Evolutionary conservation across 2,888 invertebrate genomes (phyloP).

Genomic region (Spatulosminthurus flaviceps): DNA sequence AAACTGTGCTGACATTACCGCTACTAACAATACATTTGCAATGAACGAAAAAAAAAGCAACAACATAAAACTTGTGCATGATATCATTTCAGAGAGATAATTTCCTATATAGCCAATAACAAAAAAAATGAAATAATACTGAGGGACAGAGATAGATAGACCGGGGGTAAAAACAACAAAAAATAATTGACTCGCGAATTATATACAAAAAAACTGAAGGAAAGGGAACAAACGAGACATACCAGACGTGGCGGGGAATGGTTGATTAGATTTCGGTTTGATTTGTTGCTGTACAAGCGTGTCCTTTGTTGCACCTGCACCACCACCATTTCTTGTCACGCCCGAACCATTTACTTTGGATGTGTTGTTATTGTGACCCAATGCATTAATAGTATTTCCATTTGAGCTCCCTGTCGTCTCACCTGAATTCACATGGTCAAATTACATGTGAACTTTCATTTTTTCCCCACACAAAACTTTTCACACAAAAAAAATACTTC

Average conservation of each 20-base stretch:
- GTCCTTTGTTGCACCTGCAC: constrained; percentile 49
- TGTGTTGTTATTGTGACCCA: constrained; percentile 43
- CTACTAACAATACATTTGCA: too few relatives aligned
- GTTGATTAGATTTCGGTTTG: constrained; percentile 52
- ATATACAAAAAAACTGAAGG: neutral
- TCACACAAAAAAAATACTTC: too few relatives aligned
- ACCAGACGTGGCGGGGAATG: constrained; percentile 57
- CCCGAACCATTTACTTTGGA: constrained; percentile 43
- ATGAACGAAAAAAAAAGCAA: too few relatives aligned
- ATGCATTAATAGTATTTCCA: constrained; percentile 39
- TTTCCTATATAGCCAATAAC: neutral
- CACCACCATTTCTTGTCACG: constrained; percentile 40
- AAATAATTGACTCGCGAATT: neutral
- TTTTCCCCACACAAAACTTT: neutral
- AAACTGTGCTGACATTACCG: neutral
- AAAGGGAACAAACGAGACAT: constrained; percentile 32
- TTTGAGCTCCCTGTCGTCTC: constrained; percentile 55
- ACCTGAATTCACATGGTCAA: constrained; percentile 49
- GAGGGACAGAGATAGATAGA: too few relatives aligned
- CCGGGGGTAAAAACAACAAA: too few relatives aligned
- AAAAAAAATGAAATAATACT: too few relatives aligned
- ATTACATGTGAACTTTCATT: constrained; percentile 5
- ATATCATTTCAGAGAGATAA: neutral
- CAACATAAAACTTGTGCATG: constrained; percentile 1
- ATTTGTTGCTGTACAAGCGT: constrained; percentile 43